phyloP scores from a whole-genome alignment of 2,888 invertebrate species.

The Caenorhabditis sp. region DNA sequence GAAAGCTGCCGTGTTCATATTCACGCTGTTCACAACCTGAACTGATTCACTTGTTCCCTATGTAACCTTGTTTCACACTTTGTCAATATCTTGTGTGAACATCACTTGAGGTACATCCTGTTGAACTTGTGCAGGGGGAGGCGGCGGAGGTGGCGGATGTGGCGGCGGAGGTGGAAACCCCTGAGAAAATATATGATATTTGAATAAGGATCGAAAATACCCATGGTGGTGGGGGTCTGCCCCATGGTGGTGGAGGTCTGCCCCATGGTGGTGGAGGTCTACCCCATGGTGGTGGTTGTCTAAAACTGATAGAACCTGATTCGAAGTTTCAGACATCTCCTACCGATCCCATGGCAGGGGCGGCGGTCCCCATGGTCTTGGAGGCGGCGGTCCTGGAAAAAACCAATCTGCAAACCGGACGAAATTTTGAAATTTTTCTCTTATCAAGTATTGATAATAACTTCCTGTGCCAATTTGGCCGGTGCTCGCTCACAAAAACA shows the following conservation, averaged over 20 bases:
- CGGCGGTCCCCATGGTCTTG: conserved; percentile 44
- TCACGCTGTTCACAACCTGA: conserved; percentile 63
- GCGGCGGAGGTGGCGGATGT: conserved; percentile 34
- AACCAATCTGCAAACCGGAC: conserved; percentile 49
- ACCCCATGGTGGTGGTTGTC: conserved; percentile 16
- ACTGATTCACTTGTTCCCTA: neutral
- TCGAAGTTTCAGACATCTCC: neutral
- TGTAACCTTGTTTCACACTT: conserved; percentile 1
- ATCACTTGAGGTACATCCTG: conserved; percentile 36
- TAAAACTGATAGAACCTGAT: neutral
- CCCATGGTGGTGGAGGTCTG: conserved; percentile 50
- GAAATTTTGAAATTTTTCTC: neutral
- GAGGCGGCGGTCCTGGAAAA: conserved; percentile 47
- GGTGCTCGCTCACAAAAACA: no score
- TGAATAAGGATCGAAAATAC: no score
- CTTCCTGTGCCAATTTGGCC: conserved; percentile 33
- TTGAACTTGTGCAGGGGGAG: conserved; percentile 29
- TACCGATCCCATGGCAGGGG: conserved; percentile 48
- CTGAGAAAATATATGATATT: no score
- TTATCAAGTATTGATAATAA: conserved; percentile 9
- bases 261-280: conserved; percentile 42
- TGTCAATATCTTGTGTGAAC: conserved; percentile 48
- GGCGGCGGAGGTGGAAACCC: conserved; percentile 30
- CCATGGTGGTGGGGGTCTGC: conserved; percentile 45
- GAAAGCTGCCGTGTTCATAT: conserved; percentile 56